Evolutionary conservation across 2,888 invertebrate species (phyloP), one percentile per base, ranked within the genome.

Genomic region (Eurytoma adleriae): DNA sequence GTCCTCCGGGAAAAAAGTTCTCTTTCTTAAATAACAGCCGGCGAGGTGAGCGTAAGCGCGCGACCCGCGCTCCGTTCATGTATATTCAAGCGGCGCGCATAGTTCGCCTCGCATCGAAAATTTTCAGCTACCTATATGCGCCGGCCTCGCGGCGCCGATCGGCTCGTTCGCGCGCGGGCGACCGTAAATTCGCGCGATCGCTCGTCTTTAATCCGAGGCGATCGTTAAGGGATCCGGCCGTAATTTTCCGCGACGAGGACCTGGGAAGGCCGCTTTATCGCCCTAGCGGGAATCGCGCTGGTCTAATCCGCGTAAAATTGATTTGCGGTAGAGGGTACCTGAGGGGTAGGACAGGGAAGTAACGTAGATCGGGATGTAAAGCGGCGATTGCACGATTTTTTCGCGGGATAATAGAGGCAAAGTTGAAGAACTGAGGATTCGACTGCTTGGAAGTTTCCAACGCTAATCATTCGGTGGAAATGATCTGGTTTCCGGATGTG

Each of bases 211-310:
- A 62, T n/a, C 40, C 62, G 62, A 16, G 48, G 59, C 56, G 59
- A 67, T 61, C 57, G 54, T 78, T 78, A 78, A 78, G 72, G 67
- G 59, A 78, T 78, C 78, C 20, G 67, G 4, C 7, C 67, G 72
- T 78, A 78, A 71, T 78, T 67, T 59, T 16, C 14, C 18, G 20
- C 16, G n/a, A 1, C 12, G 1, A 7, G 0, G 18, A n/a, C 64
- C 70, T 70, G 24, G 30, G 50, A 67, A 75, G 68, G n/a, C 61
- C 68, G 66, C n/a, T 67, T 78, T 78, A 78, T 72, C 72, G 52
- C 40, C 59, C 10, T 12, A 50, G 59, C 62, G 52, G 72, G 50
- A 52, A 78, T 30, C 30, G 30, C 30, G 30, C 4, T 2, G 4
- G 30, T 30, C 30, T 30, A 72, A 78, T 72, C 72, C 67, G 52